Percentiles rank a stretch among this genome's conserved stretches.
These are phyloP conservation scores for Diploscapter pachys DNA, from an alignment of 1,140 invertebrate genomes.

Conservation along the genomic window DNA sequence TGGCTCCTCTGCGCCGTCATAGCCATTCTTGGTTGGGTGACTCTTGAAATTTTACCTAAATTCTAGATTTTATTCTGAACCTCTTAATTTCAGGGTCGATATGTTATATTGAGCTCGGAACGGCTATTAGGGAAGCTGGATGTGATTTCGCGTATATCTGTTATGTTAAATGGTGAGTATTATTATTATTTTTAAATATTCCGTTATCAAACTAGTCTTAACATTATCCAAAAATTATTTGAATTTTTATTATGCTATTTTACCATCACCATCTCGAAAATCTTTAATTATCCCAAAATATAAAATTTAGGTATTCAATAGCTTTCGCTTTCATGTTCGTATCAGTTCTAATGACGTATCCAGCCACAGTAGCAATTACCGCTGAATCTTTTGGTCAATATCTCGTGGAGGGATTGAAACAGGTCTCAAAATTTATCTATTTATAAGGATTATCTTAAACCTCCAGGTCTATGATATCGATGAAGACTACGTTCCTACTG, in stretches of 20 bases:
- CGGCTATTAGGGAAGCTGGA: conserved; percentile 49
- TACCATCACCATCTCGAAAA: not conserved
- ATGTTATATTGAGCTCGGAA: conserved; percentile 58
- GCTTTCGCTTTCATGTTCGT: conserved; percentile 59
- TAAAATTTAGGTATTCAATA: conserved; percentile 23
- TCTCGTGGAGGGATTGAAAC: conserved; percentile 47
- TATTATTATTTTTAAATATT: not conserved
- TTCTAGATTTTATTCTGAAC: not conserved
- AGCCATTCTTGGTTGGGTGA: conserved; percentile 31
- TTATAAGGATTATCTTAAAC: not conserved
- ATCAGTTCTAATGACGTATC: conserved; percentile 56
- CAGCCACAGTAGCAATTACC: conserved; percentile 55
- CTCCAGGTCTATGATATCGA: conserved; percentile 48
- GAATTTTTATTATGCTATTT: not conserved
- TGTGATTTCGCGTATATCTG: conserved; percentile 59
- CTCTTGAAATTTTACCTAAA: not conserved
- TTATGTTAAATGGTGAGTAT: conserved; percentile 55
- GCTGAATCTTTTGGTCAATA: conserved; percentile 58
- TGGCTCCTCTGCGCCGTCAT: conserved; percentile 35
- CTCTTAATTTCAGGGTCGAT: conserved; percentile 36
- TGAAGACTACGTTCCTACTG: conserved; percentile 39
- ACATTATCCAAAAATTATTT: not conserved
- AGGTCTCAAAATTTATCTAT: conserved; percentile 11
- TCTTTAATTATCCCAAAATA: not conserved
- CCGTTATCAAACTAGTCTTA: not conserved